phyloP scores from a whole-genome alignment of 2,113 vertebrate species.

The Chloropsis cyanopogon region DNA sequence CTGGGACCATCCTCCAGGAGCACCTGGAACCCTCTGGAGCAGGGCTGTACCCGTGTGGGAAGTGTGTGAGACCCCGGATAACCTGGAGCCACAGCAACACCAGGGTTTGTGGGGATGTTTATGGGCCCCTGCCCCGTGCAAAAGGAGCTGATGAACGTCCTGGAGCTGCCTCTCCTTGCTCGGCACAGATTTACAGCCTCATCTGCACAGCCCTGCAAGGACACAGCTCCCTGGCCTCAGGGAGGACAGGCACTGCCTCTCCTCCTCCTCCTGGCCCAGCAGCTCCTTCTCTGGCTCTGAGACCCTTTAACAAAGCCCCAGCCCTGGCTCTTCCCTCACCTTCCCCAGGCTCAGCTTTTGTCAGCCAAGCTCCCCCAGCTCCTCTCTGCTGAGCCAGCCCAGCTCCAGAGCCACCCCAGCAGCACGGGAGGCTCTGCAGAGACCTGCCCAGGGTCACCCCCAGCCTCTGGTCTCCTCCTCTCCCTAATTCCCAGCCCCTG shows the following conservation, averaged over 20 bases:
- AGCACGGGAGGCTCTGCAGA: neutral
- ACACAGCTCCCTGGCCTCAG: neutral
- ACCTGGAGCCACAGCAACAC: neutral
- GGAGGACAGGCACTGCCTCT: neutral
- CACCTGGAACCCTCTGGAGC: neutral
- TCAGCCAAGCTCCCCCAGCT: neutral
- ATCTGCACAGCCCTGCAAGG: neutral
- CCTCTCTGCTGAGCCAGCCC: neutral
- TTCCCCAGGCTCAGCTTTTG: neutral
- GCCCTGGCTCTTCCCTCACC: neutral
- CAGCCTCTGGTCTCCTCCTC: neutral
- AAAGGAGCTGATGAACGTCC: neutral
- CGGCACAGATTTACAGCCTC: neutral
- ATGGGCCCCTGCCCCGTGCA: neutral
- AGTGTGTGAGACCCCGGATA: accelerated
- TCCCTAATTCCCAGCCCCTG: neutral
- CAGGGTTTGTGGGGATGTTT: neutral
- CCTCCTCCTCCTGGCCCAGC: neutral
- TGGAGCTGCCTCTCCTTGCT: neutral
- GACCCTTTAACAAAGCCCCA: neutral
- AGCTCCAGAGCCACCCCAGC: neutral
- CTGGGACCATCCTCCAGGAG: neutral
- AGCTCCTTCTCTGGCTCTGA: neutral
- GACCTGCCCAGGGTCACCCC: neutral
- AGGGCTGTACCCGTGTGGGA: accelerated